Percentiles rank a stretch among this genome's conserved stretches.
phyloP scores from a whole-genome alignment of 2,888 invertebrate genomes.

The Caenorhabditis angaria region DNA sequence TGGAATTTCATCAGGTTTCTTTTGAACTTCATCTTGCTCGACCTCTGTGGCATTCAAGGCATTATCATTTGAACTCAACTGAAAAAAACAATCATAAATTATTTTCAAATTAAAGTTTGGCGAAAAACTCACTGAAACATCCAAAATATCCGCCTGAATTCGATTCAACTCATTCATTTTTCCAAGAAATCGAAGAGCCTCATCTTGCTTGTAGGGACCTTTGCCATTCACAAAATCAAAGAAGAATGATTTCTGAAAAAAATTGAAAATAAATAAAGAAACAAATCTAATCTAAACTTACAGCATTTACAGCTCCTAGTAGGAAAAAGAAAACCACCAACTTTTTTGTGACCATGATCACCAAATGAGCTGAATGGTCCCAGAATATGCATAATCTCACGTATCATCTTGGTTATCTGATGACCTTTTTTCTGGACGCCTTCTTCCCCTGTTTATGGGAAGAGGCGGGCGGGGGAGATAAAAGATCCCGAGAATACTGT shows the following conservation, averaged over 20 bases:
- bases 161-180: slow-evolving; percentile 45
- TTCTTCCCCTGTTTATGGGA: too few relatives aligned
- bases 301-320: slow-evolving; percentile 6
- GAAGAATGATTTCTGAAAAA: slow-evolving; percentile 31
- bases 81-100: neutral
- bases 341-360: neutral
- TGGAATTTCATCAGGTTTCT: slow-evolving; percentile 54
- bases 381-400: neutral
- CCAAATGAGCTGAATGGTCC: slow-evolving; percentile 3
- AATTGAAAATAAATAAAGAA: slow-evolving; percentile 10
- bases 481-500: too few relatives aligned
- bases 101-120: too few relatives aligned
- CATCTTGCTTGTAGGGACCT: slow-evolving; percentile 33
- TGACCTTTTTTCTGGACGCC: too few relatives aligned
- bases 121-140: slow-evolving; percentile 16
- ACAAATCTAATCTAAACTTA: slow-evolving; percentile 13
- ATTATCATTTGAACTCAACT: slow-evolving; percentile 5
- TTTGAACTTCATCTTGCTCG: neutral
- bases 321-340: slow-evolving; percentile 11
- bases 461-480: too few relatives aligned
- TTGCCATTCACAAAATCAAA: slow-evolving; percentile 29
- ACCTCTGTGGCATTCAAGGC: neutral
- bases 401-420: slow-evolving; percentile 3
- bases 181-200: slow-evolving; percentile 27
- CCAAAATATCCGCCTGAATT: slow-evolving; percentile 45